Base-by-base conservation (phyloP, 2,888 invertebrate species). In the Piscicola geometra region DNA sequence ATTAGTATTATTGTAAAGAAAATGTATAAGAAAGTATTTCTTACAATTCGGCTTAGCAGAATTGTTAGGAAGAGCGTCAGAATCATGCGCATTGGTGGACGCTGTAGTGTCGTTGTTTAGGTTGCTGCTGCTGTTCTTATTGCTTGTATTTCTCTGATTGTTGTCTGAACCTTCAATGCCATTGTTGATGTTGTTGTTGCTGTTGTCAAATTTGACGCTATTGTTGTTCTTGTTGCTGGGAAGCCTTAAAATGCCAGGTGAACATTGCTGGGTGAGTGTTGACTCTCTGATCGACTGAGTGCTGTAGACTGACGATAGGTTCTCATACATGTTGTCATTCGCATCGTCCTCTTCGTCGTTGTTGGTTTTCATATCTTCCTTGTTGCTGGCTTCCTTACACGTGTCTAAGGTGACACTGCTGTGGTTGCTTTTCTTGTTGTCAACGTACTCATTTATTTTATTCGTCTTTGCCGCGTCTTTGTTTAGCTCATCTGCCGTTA, bases 301-400 rank as follows among this genome's bases (percentile, higher is more conserved):
- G 41, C 73, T 73, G 64, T 73, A 73, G 21, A 73, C 64, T 2
- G 73, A 64, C 5, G 73, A 73, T 1, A 73, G 64, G 25, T 73
- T 73, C 56, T 73, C 73, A 28, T 73, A 73, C 25, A 52, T 73
- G 73, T 60, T 73, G n/a, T 73, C 73, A 2, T 56, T 67, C n/a
- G n/a, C n/a, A 9, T 64, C 15, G 41, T 41, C 41, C 15, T 41
- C 41, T 9, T 41, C 41, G 5, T 41, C 15, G 60, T 18, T n/a
- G n/a, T 21, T n/a, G n/a, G 9, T n/a, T 18, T 56, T 5, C 9
- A 15, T 21, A 3, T 56, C 60, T 5, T 56, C 60, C 5, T 56
- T n/a, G 5, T 56, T 56, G n/a, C 21, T 21, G n/a, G 5, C 60
- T 9, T 56, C 25, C 60, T 25, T 25, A n/a, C 60, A 56, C 25